Evolutionary conservation across 2,113 vertebrate genomes (phyloP).

Genomic region (Peromyscus maniculatus): DNA sequence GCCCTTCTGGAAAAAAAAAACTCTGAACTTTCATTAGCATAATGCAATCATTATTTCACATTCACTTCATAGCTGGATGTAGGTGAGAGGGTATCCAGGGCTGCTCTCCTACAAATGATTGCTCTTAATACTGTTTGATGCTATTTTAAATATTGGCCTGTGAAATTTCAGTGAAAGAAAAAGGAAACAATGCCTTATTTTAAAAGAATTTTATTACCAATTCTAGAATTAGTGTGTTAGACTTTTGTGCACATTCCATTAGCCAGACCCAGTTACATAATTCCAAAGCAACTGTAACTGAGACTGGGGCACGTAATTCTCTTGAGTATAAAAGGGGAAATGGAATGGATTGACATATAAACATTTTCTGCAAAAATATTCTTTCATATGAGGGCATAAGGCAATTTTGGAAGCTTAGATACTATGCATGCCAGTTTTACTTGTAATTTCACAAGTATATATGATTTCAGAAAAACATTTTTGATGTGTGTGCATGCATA

Average conservation of each 20-base stretch:
- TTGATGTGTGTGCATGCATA: not conserved
- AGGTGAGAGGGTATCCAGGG: not conserved
- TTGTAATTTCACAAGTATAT: conserved; percentile 25
- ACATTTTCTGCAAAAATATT: not conserved
- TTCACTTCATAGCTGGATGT: not conserved
- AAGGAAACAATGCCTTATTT: not conserved
- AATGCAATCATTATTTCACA: not conserved
- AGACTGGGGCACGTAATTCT: not conserved
- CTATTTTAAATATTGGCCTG: conserved; percentile 20
- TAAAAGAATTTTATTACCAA: not conserved
- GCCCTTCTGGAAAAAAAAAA: not conserved
- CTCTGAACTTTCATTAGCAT: not conserved
- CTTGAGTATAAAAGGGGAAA: not conserved
- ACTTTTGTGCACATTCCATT: not conserved
- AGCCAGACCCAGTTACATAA: not conserved
- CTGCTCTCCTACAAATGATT: not conserved
- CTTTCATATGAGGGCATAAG: not conserved
- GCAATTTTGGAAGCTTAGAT: conserved; percentile 1
- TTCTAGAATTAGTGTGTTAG: not conserved
- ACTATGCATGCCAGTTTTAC: not conserved
- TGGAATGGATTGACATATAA: not conserved
- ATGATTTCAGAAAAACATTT: conserved; percentile 13
- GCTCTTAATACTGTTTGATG: not conserved
- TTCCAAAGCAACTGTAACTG: not conserved
- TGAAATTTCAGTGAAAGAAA: not conserved